phyloP scores from a whole-genome alignment of 2,797 vertebrate species.

The Chaunax sp. region DNA sequence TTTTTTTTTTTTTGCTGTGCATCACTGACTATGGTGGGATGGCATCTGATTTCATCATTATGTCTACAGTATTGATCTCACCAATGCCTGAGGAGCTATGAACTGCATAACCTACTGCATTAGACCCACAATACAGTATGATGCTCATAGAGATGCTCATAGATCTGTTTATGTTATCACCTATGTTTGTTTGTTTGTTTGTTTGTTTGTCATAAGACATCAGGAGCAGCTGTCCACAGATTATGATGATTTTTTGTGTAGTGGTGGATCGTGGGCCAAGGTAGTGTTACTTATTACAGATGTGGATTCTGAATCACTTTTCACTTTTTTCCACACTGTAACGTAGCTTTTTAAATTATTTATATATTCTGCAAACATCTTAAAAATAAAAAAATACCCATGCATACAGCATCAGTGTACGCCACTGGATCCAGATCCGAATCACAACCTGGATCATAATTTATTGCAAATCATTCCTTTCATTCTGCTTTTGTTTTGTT shows the following conservation, averaged over 20 bases:
- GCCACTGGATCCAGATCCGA: too few species aligned
- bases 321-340: too few species aligned
- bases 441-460: not conserved
- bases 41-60: not conserved
- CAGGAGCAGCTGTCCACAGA: not conserved
- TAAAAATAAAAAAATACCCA: not conserved
- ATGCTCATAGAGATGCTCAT: too few species aligned
- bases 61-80: not conserved
- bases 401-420: too few species aligned
- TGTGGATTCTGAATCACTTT: too few species aligned
- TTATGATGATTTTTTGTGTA: not conserved
- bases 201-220: too few species aligned
- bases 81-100: not conserved
- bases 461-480: not conserved
- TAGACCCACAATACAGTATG: not conserved
- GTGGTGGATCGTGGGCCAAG: too few species aligned
- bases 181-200: not conserved
- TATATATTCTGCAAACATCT: not conserved
- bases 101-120: not conserved
- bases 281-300: too few species aligned
- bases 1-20: not conserved
- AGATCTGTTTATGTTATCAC: too few species aligned
- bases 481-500: not conserved
- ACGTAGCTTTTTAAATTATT: not conserved
- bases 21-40: not conserved